These are phyloP conservation scores for Hemitrygon akajei DNA, from an alignment of 2,797 vertebrate species.

Conservation along the genomic window DNA sequence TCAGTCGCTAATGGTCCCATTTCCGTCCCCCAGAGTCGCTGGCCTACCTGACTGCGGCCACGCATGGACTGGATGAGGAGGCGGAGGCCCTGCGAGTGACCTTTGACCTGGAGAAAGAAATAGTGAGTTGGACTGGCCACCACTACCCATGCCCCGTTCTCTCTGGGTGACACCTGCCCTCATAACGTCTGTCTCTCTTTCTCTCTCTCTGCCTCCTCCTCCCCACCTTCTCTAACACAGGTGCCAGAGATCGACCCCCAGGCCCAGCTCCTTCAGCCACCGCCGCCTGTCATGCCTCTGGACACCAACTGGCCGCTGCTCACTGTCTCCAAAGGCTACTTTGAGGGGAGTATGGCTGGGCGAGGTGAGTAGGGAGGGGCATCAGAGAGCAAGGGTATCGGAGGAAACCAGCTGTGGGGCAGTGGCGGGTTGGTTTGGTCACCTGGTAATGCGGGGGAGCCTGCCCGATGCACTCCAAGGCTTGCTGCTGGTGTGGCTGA, in stretches of 20 bases:
- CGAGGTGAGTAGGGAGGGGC: constrained; percentile 63
- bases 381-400: not conserved
- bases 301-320: constrained; percentile 95
- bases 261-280: constrained; percentile 82
- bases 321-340: constrained; percentile 93
- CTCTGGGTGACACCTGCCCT: no score
- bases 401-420: no score
- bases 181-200: not conserved
- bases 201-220: no score
- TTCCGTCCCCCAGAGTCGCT: constrained; percentile 70
- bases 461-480: no score
- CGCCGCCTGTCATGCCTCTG: constrained; percentile 87
- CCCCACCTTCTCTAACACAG: constrained; percentile 48
- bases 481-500: no score
- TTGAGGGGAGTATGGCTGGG: constrained; percentile 80
- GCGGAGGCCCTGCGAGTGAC: constrained; percentile 81
- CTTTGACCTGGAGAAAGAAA: constrained; percentile 89
- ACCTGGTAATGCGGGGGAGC: no score
- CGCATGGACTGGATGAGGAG: constrained; percentile 88
- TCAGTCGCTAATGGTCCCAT: accelerated
- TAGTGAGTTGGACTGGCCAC: constrained; percentile 54
- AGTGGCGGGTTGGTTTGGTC: no score
- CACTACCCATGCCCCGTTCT: no score
- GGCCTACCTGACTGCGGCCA: constrained; percentile 92
- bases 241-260: constrained; percentile 82